Percentiles rank a stretch among this genome's conserved stretches.
Evolutionary conservation across 2,888 invertebrate genomes (phyloP).

Genomic region (Malthinus seriepunctatus): DNA sequence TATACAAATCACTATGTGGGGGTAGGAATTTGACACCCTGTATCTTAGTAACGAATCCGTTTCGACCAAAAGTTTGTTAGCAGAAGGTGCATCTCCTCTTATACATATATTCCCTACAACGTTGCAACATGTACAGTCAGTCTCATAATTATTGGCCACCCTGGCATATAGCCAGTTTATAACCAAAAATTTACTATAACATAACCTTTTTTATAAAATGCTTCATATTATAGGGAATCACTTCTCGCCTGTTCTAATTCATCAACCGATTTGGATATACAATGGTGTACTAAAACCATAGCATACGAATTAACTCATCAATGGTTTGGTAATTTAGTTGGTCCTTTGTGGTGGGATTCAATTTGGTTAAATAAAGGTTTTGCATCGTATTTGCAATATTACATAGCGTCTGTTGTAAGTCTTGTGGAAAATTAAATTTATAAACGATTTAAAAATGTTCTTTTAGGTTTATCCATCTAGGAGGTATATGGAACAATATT

Average conservation of each 20-base stretch:
- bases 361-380: slow-evolving; percentile 58
- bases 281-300: slow-evolving; percentile 41
- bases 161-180: no score
- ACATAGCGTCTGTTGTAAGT: slow-evolving; percentile 40
- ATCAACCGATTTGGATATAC: background rate
- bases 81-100: no score
- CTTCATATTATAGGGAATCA: slow-evolving; percentile 6
- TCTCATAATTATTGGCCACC: no score
- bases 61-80: no score
- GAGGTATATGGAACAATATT: slow-evolving; percentile 53
- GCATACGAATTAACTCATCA: slow-evolving; percentile 62
- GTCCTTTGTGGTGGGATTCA: slow-evolving; percentile 50
- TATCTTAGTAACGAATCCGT: no score
- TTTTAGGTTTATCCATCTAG: slow-evolving; percentile 44
- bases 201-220: no score
- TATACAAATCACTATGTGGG: no score
- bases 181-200: no score
- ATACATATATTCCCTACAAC: no score
- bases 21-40: no score
- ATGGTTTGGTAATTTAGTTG: slow-evolving; percentile 57
- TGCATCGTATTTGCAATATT: slow-evolving; percentile 58
- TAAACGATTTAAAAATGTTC: background rate
- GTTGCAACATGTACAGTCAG: no score
- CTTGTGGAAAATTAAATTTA: background rate
- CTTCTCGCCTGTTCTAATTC: background rate